Evolutionary conservation across 2,113 vertebrate species (phyloP).

Genomic region (Shinisaurus crocodilurus): DNA sequence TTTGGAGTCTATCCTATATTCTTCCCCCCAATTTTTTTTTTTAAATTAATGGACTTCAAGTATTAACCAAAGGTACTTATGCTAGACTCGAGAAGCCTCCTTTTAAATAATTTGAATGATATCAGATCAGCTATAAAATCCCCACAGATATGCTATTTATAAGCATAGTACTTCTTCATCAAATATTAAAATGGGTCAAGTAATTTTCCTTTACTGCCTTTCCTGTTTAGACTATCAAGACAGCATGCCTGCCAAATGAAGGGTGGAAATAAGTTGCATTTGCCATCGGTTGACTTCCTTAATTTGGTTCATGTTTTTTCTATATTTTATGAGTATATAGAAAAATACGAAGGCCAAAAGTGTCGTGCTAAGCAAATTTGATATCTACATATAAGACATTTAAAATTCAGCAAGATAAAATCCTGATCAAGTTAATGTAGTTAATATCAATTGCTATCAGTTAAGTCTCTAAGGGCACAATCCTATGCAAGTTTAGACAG

Average conservation of each 20-base stretch:
- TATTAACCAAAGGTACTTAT: conserved; percentile 70
- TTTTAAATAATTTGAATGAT: conserved; percentile 59
- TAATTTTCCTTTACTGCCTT: conserved; percentile 49
- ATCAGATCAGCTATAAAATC: conserved; percentile 54
- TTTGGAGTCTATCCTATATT: conserved; percentile 58
- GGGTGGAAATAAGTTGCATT: conserved; percentile 38
- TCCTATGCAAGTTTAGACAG: too few species aligned
- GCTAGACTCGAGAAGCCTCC: conserved; percentile 43
- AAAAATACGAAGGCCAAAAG: conserved; percentile 15
- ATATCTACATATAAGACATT: not conserved
- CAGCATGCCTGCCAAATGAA: conserved; percentile 26
- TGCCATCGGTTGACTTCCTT: conserved; percentile 39
- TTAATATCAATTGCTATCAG: not conserved
- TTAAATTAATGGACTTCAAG: conserved; percentile 71
- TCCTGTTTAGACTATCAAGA: conserved; percentile 21
- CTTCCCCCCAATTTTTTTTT: conserved; percentile 68
- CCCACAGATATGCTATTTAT: conserved; percentile 52
- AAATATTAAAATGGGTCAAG: conserved; percentile 71
- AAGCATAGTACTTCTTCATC: conserved; percentile 56
- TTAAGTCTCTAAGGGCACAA: too few species aligned
- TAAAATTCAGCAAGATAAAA: not conserved
- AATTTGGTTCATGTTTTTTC: conserved; percentile 45
- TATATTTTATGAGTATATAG: conserved; percentile 42
- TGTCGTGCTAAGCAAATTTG: conserved; percentile 26
- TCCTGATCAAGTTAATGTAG: not conserved